Evolutionary conservation across 2,113 vertebrate genomes (phyloP), one percentile per base, ranked within the genome.

Genomic region (Vombatus ursinus): DNA sequence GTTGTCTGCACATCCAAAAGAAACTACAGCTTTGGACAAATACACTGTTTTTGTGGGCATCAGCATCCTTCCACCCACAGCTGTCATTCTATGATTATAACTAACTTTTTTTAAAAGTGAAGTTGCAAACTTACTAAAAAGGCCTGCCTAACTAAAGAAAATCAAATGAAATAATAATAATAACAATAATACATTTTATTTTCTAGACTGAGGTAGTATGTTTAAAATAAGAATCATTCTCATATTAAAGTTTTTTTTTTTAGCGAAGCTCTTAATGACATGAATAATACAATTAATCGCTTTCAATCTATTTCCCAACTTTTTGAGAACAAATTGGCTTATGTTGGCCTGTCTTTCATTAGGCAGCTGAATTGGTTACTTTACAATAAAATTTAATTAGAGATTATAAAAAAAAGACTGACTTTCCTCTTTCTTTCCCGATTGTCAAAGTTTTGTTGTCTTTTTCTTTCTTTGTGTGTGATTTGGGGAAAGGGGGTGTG

Each of bases 351-450:
- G 11, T n/a, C 52, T 90, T 0, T 92, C 84, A 91, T 16, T 92
- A 25, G 96, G 92, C 23, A 96, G 37, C 28, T 31, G 90, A 93
- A 94, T 91, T 96, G 91, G 50, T 94, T 92, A 61, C 51, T 10
- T 90, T 96, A 52, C 0, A 92, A 2, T 94, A 94, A 97, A 95
- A 92, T 93, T 1, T 31, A 94, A 7, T 92, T 92, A 92, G 94
- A 47, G 12, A 19, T 90, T 90, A 51, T 95, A 2, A 50, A 84
- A 95, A 89, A 47, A n/a, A 84, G 37, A 50, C 3, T 91, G 2
- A 2, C 94, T 95, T 96, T 94, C 52, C 91, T 93, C 2, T 96
- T 95, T 95, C 37, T 91, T 2, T 31, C 1, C 0, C 91, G 51
- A 3, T 50, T 61, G 54, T 53, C 48, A 84, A 94, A 50, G 12